Conservation (phyloP, 2,888 invertebrate species). For the Polia nebulosa region DNA sequence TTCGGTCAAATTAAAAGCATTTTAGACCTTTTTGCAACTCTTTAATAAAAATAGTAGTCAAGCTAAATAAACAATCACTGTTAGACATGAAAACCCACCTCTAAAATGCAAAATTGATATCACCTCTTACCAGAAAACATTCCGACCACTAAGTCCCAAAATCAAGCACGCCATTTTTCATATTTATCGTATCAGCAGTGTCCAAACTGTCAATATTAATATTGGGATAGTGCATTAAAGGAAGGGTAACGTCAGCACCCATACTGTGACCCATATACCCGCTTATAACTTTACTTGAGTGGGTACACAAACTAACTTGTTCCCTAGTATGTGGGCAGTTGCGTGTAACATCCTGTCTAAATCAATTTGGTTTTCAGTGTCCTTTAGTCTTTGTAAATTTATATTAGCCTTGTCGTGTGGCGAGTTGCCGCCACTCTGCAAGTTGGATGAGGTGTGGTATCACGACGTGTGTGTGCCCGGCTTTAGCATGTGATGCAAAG, state of each 20-base stretch:
- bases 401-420: too few species aligned
- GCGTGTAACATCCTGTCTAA: constrained; percentile 11
- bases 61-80: background rate
- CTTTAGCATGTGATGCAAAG: too few species aligned
- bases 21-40: background rate
- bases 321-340: constrained; percentile 3
- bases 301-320: constrained; percentile 46
- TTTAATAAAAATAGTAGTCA: too few species aligned
- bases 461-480: too few species aligned
- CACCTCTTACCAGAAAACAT: background rate
- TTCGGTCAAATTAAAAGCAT: background rate
- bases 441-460: too few species aligned
- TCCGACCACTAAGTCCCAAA: constrained; percentile 1
- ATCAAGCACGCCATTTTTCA: constrained; percentile 17
- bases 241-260: constrained; percentile 16
- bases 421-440: too few species aligned
- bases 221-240: constrained; percentile 31
- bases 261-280: constrained; percentile 45
- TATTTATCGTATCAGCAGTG: background rate
- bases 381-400: too few species aligned
- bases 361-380: constrained; percentile 31
- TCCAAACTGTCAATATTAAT: constrained; percentile 44
- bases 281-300: constrained; percentile 44
- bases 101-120: background rate
- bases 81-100: background rate